phyloP scores from a whole-genome alignment of 2,797 vertebrate species.

The Spinus pinus region DNA sequence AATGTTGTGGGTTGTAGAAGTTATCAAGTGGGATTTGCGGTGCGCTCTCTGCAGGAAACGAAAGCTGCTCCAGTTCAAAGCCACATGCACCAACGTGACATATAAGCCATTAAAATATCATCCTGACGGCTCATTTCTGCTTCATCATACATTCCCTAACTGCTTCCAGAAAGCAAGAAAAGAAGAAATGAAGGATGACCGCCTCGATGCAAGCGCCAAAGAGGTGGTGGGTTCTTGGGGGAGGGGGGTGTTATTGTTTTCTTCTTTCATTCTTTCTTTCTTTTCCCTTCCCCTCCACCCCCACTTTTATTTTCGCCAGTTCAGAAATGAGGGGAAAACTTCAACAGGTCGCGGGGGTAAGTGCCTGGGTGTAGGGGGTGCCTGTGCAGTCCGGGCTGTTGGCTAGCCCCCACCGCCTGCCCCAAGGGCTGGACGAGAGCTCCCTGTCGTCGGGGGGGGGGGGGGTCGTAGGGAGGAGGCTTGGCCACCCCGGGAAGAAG shows the following conservation, averaged over 20 bases:
- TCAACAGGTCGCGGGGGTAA: conserved; percentile 89
- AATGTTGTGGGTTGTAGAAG: conserved; percentile 94
- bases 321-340: conserved; percentile 70
- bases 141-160: conserved; percentile 85
- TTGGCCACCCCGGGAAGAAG: background rate
- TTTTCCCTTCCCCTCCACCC: background rate
- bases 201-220: conserved; percentile 74
- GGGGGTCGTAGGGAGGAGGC: background rate
- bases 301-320: conserved; percentile 28
- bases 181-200: conserved; percentile 80
- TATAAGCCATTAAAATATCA: conserved; percentile 95
- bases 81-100: conserved; percentile 94
- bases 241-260: background rate
- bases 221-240: conserved; percentile 53
- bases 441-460: background rate
- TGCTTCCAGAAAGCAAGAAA: conserved; percentile 82
- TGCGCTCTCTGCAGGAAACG: conserved; percentile 94
- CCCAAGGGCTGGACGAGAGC: background rate
- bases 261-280: conserved; percentile 27
- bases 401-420: background rate
- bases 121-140: conserved; percentile 89
- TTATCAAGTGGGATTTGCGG: conserved; percentile 99
- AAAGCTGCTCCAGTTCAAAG: conserved; percentile 96
- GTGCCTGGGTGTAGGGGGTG: conserved; percentile 40
- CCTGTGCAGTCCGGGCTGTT: background rate